Evolutionary conservation across 2,888 invertebrate genomes (phyloP).

Genomic region (Pyrocoelia pectoralis): DNA sequence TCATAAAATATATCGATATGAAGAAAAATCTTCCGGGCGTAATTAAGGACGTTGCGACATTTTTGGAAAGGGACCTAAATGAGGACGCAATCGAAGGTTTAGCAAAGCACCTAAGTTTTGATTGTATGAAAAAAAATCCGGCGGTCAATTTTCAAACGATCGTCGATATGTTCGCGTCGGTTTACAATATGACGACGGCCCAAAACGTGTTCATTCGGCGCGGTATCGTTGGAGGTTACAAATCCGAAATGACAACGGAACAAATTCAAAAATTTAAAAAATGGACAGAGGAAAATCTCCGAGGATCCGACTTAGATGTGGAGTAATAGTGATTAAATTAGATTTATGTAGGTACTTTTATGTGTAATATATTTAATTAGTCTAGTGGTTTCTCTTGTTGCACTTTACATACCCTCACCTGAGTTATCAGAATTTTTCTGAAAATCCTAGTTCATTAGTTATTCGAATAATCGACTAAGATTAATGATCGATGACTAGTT

Average conservation of each 20-base stretch:
- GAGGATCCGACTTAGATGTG: conserved; percentile 63
- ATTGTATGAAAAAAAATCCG: conserved; percentile 65
- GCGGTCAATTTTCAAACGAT: conserved; percentile 61
- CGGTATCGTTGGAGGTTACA: conserved; percentile 58
- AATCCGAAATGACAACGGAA: conserved; percentile 71
- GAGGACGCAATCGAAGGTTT: conserved; percentile 44
- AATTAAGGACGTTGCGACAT: conserved; percentile 39
- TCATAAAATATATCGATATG: conserved; percentile 79
- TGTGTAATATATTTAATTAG: no score
- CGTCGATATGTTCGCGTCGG: background rate
- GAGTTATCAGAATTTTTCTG: no score
- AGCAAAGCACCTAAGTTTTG: conserved; percentile 49
- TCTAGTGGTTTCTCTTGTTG: no score
- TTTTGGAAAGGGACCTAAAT: conserved; percentile 46
- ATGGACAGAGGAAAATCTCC: conserved; percentile 70
- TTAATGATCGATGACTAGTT: no score
- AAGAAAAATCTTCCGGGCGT: conserved; percentile 56
- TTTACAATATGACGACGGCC: background rate
- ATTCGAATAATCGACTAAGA: no score
- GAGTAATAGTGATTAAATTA: no score
- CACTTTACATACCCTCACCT: no score
- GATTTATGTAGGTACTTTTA: no score
- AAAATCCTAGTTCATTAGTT: no score
- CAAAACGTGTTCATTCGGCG: conserved; percentile 44
- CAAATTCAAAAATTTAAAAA: conserved; percentile 74